Conservation (phyloP, 2,113 vertebrate species). For the Corythornis cristatus region DNA sequence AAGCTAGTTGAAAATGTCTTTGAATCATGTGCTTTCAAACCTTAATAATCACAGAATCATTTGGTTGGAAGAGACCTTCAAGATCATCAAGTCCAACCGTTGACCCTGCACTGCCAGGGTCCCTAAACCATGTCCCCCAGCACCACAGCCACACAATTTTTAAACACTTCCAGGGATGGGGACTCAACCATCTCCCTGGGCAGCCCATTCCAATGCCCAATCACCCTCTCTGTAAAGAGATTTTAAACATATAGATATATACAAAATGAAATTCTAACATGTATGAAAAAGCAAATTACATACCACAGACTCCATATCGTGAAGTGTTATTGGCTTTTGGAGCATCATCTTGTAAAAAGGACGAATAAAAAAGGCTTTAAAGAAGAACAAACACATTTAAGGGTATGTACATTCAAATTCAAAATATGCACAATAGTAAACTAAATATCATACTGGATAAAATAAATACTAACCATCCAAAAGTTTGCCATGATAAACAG, state of each 20-base stretch:
- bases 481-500: conserved; percentile 96
- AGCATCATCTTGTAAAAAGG: conserved; percentile 99
- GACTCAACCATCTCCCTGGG: too few species aligned
- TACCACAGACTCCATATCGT: conserved; percentile 99
- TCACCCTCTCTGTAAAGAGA: too few species aligned
- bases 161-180: too few species aligned
- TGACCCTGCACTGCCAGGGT: too few species aligned
- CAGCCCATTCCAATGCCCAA: too few species aligned
- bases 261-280: not conserved
- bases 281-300: conserved; percentile 38
- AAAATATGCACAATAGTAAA: not conserved
- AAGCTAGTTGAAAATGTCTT: not conserved
- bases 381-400: conserved; percentile 38
- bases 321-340: conserved; percentile 92
- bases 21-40: not conserved
- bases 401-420: not conserved
- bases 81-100: too few species aligned
- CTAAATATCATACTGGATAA: not conserved
- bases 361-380: conserved; percentile 95
- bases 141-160: too few species aligned
- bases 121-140: too few species aligned
- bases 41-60: too few species aligned
- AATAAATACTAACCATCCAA: conserved; percentile 87
- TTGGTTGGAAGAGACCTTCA: too few species aligned
- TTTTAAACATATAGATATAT: not conserved